Evolutionary conservation across 2,797 vertebrate species (phyloP), one percentile per base, ranked within the genome.

Genomic region (Acipenser ruthenus): DNA sequence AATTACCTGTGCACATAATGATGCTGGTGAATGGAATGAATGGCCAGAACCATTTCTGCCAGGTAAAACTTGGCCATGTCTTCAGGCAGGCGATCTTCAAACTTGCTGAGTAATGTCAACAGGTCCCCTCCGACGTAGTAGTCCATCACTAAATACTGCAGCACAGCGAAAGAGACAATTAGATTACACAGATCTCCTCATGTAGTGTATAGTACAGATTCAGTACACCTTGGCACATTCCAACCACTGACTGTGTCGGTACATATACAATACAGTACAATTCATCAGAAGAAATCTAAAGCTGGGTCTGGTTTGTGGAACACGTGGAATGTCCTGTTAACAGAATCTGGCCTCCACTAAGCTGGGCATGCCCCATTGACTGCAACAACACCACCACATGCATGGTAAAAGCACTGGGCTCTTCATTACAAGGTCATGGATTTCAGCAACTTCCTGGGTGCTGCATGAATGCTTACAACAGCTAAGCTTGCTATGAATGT

Each of bases 71-170:
- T 87, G 52, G 95, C 80, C 96, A 98, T 99, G 70, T 98, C 96
- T 75, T 99, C 96, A 0, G 96, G 96, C 48, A 99, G 92, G 10
- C 94, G 90, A 73, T 99, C 96, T 80, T 98, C 96, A 69, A 98
- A 99, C 76, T 98, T 99, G 82, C 95, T 98, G 81, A 99, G 95
- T 76, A 99, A 89, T 0, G 96, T 99, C 82, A 99, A 80, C 71
- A 99, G 84, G 80, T 99, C 96, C 0, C 96, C 96, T 1, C 96
- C 96, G 69, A 98, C 96, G 0, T 99, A 99, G 90, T 99, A 99
- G 76, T 99, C 96, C 96, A 99, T 98, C 70, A 99, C 96, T 72
- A 99, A 76, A 72, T 94, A 94, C 93, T 94, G 63, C 52, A 80
- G 62, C 63, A 6, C 3, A 12, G 66, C 15, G 13, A 9, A 68